phyloP scores from a whole-genome alignment of 2,797 vertebrate genomes.

The Pempheris klunzingeri region DNA sequence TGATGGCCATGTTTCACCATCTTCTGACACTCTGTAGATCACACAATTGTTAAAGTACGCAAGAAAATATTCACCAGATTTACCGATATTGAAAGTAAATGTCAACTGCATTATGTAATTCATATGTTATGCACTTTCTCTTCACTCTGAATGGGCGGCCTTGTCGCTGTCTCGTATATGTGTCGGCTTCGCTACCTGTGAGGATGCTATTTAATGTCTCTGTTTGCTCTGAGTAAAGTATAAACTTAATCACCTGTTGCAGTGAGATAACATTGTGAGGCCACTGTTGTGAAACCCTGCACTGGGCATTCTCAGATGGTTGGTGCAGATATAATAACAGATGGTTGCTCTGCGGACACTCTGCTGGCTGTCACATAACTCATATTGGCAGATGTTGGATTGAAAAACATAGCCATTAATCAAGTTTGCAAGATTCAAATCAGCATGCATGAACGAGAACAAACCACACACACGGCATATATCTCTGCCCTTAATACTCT shows the following conservation, averaged over 20 bases:
- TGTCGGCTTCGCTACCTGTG: neutral
- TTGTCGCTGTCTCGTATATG: neutral
- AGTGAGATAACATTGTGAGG: neutral
- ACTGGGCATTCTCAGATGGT: neutral
- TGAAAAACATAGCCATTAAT: neutral
- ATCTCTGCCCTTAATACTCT: neutral
- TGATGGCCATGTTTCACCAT: neutral
- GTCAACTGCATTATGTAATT: neutral
- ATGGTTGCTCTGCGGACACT: neutral
- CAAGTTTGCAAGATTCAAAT: neutral
- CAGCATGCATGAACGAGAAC: neutral
- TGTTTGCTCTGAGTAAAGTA: neutral
- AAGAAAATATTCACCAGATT: neutral
- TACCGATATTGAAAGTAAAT: neutral
- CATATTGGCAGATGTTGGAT: neutral
- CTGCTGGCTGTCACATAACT: neutral
- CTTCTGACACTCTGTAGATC: neutral
- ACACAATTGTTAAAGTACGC: neutral
- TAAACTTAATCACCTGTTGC: conserved; percentile 3
- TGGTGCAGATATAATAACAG: conserved; percentile 8
- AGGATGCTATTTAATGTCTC: neutral
- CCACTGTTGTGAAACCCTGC: neutral
- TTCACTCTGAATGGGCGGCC: neutral
- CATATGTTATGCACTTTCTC: neutral
- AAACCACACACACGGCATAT: neutral